Evolutionary conservation across 2,888 invertebrate species (phyloP), one percentile per base, ranked within the genome.

Genomic region (Colostygia pectinataria): DNA sequence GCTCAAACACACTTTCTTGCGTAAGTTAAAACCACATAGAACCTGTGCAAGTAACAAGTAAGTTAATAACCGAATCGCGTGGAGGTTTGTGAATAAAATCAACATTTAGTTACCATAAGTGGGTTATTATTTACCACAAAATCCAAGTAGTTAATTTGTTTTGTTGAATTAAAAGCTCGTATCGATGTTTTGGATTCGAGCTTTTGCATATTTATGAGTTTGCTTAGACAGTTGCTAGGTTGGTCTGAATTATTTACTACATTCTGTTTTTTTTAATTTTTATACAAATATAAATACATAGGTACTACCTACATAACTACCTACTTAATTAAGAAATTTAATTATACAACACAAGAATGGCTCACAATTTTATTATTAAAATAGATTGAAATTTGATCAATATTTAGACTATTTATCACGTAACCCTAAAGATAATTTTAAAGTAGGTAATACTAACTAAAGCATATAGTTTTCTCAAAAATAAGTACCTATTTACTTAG

Each of bases 61-160:
- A 64, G 60, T 62, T 78, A 80, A 80, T 77, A 74, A 69, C 68
- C 53, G 50, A 62, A 70, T 80, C 64, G 80, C 80, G 81, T 81
- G 80, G 71, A 57, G 47, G 43, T 61, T 56, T 49, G 55, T 59
- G 61, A 68, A 65, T 63, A 61, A 66, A 71, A 74, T 68, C 61
- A 70, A 63, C 66, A 73, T 75, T 75, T 74, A 65, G 65, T 65
- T 69, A 55, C 61, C 66, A 68, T 67, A 74, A 77, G 70, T 72
- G 69, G 68, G 56, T 57, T 59, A 63, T 71, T 68, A 63, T 46
- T 43, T 39, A 29, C 38, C 38, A 51, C 45, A 46, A 51, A 52
- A 45, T 24, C 42, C 32, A 28, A 46, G 28, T 33, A 15, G 43
- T 29, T 45, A 46, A 46, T 51, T 31, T 42, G 39, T 52, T 47